Evolutionary conservation across 2,797 vertebrate species (phyloP).

Genomic region (Tenualosa thibaudeaui): DNA sequence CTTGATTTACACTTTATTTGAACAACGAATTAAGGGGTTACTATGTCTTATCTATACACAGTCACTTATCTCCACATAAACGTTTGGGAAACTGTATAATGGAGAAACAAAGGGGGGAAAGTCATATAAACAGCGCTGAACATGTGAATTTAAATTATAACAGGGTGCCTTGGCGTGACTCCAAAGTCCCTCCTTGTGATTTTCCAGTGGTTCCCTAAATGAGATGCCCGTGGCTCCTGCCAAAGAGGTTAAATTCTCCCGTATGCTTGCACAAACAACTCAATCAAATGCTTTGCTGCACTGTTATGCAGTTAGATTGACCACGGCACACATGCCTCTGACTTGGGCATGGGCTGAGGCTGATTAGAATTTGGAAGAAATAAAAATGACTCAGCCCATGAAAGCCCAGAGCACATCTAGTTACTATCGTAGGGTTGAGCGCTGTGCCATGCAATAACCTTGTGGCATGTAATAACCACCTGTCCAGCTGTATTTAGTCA

Average conservation of each 20-base stretch:
- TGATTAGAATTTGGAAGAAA: neutral
- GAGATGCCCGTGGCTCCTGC: constrained; percentile 14
- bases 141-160: constrained; percentile 23
- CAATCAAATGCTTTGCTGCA: constrained; percentile 19
- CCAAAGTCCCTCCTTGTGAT: constrained; percentile 16
- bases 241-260: neutral
- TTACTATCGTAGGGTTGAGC: neutral
- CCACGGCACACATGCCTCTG: neutral
- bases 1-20: constrained; percentile 11
- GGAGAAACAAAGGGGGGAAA: neutral
- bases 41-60: neutral
- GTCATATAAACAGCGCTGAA: constrained; percentile 21
- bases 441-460: neutral
- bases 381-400: neutral
- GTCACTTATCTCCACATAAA: constrained; percentile 2
- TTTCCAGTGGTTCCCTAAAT: constrained; percentile 3
- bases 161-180: constrained; percentile 4
- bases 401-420: neutral
- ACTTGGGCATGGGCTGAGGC: neutral
- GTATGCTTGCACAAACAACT: constrained; percentile 15
- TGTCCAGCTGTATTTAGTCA: neutral
- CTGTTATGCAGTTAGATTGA: neutral
- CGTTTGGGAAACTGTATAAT: constrained; percentile 5
- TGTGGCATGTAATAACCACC: neutral
- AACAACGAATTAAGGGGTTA: constrained; percentile 20